Conservation (phyloP, 2,797 vertebrate species). For the Microctenopoma steveboyesi region DNA sequence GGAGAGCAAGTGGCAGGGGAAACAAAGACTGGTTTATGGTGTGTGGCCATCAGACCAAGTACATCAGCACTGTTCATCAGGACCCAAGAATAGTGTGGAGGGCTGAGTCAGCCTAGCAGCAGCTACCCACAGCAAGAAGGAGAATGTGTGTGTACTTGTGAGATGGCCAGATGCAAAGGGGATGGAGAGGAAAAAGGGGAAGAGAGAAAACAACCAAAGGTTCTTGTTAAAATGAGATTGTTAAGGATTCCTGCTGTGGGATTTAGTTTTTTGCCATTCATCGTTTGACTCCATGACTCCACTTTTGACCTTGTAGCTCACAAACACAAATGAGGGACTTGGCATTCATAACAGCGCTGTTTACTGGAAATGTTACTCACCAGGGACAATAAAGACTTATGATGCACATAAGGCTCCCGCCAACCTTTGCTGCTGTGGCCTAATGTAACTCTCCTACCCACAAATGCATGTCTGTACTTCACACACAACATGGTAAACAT, state of each 20-base stretch:
- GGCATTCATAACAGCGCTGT: slow-evolving; percentile 68
- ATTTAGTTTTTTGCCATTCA: slow-evolving; percentile 74
- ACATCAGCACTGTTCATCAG: slow-evolving; percentile 79
- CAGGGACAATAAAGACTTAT: slow-evolving; percentile 81
- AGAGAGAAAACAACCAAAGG: slow-evolving; percentile 66
- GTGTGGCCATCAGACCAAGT: slow-evolving; percentile 75
- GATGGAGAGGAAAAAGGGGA: slow-evolving; percentile 45
- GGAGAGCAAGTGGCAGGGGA: slow-evolving; percentile 68
- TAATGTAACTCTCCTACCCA: slow-evolving; percentile 51
- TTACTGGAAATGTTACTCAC: slow-evolving; percentile 83
- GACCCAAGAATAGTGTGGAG: slow-evolving; percentile 78
- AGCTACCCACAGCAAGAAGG: slow-evolving; percentile 68
- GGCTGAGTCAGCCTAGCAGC: slow-evolving; percentile 82
- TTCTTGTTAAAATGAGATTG: slow-evolving; percentile 72
- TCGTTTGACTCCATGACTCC: slow-evolving; percentile 66
- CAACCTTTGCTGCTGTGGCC: slow-evolving; percentile 64
- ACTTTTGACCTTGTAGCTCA: slow-evolving; percentile 74
- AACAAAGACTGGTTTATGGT: slow-evolving; percentile 78
- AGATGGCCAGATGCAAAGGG: slow-evolving; percentile 65
- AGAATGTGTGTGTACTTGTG: slow-evolving; percentile 64
- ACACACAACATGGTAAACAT: slow-evolving; percentile 46
- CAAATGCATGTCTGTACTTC: slow-evolving; percentile 15
- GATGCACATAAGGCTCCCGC: slow-evolving; percentile 69
- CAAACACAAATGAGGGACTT: slow-evolving; percentile 62
- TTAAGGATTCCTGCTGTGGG: slow-evolving; percentile 70